These are phyloP conservation scores for Eupithecia insigniata DNA, from an alignment of 2,888 invertebrate genomes.

Conservation along the genomic window DNA sequence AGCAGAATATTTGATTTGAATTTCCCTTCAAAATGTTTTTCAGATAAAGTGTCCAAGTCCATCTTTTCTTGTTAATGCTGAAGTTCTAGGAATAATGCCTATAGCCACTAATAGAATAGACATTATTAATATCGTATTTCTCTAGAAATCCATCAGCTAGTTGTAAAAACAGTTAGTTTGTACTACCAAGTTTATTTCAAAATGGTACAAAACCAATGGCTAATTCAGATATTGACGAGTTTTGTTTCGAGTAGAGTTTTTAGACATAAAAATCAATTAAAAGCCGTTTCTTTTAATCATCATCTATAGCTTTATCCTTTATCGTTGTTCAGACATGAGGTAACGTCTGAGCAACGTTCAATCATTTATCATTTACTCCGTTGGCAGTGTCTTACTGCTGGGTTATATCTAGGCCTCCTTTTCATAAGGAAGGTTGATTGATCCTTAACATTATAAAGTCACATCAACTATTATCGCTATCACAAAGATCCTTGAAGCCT, in stretches of 20 bases:
- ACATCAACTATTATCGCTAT: neutral
- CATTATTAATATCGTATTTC: slow-evolving; percentile 37
- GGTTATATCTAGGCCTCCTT: neutral
- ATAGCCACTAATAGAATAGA: neutral
- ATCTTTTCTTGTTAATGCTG: neutral
- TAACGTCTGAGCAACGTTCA: neutral
- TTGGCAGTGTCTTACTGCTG: too few relatives aligned
- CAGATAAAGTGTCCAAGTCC: neutral
- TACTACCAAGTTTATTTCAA: slow-evolving; percentile 10
- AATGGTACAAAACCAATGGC: neutral
- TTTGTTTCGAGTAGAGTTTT: neutral
- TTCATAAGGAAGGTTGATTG: neutral
- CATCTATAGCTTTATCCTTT: neutral
- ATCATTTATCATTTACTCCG: too few relatives aligned
- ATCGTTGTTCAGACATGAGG: neutral
- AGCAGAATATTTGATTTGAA: neutral
- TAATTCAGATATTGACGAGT: neutral
- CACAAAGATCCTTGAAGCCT: too few relatives aligned
- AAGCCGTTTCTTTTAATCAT: neutral
- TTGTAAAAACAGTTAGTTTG: slow-evolving; percentile 18
- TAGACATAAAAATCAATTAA: neutral
- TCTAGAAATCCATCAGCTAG: slow-evolving; percentile 23
- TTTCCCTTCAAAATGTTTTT: neutral
- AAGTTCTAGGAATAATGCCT: neutral
- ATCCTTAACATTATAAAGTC: neutral